A percentile compares a stretch with the other conserved stretches of the same genome.
These are phyloP conservation scores for Stegophylla sp. DNA, from an alignment of 2,888 invertebrate species.

Conservation along the genomic window DNA sequence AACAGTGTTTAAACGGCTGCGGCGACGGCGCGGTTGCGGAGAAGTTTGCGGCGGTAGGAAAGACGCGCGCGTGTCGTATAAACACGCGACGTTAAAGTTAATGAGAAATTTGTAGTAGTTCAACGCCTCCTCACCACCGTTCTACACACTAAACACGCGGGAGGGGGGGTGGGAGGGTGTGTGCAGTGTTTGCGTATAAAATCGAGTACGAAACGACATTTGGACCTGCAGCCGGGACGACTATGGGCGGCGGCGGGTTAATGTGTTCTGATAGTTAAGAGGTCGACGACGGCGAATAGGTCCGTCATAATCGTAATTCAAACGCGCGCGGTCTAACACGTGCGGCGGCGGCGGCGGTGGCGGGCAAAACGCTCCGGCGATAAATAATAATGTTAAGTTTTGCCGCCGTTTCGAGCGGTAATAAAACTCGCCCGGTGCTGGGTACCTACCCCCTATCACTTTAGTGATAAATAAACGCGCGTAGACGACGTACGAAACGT, in stretches of 20 bases:
- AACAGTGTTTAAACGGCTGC: not conserved
- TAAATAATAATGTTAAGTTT: slow-evolving; percentile 45
- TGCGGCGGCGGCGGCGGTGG: too few relatives aligned
- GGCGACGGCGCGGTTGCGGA: not conserved
- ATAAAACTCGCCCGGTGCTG: slow-evolving; percentile 13
- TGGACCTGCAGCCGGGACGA: not conserved
- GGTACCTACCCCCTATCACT: not conserved
- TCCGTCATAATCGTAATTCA: slow-evolving; percentile 55
- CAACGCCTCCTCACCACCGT: not conserved
- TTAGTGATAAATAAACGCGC: too few relatives aligned
- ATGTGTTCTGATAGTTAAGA: slow-evolving; percentile 42
- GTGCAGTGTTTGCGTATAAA: not conserved
- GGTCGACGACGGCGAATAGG: slow-evolving; percentile 11
- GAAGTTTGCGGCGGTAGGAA: slow-evolving; percentile 7
- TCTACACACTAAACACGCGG: too few relatives aligned
- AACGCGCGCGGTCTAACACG: not conserved
- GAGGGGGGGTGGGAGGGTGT: not conserved
- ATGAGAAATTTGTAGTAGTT: slow-evolving; percentile 47
- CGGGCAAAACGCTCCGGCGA: slow-evolving; percentile 23
- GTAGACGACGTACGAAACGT: too few relatives aligned
- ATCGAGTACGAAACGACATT: not conserved
- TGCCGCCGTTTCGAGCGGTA: not conserved
- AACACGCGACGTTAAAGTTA: slow-evolving; percentile 38
- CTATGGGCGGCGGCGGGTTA: slow-evolving; percentile 10
- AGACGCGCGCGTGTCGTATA: slow-evolving; percentile 15